Evolutionary conservation across 1,140 invertebrate species (phyloP).

Genomic region (Ptiloglossa arizonensis): DNA sequence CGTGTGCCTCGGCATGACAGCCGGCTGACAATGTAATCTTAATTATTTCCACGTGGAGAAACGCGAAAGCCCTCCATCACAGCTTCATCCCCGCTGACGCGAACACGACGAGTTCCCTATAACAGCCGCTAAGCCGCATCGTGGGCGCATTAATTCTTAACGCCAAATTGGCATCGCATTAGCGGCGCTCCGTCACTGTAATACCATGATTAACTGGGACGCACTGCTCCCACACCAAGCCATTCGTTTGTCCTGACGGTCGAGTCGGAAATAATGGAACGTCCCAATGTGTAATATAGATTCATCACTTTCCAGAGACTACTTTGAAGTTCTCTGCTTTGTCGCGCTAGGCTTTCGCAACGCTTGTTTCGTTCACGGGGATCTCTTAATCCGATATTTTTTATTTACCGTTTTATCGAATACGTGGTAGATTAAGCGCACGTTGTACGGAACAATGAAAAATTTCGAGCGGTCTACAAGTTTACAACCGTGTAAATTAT

Average conservation of each 20-base stretch:
- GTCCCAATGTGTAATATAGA: conserved; percentile 41
- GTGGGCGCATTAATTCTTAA: conserved; percentile 68
- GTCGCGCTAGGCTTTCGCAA: too few species aligned
- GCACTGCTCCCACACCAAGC: conserved; percentile 23
- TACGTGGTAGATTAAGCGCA: too few species aligned
- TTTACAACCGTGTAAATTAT: too few species aligned
- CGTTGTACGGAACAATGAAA: too few species aligned
- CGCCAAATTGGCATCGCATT: conserved; percentile 70
- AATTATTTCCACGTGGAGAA: conserved; percentile 31
- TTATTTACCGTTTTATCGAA: too few species aligned
- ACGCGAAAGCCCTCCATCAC: conserved; percentile 31
- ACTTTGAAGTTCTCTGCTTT: neutral
- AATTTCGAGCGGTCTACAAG: too few species aligned
- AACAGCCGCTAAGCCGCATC: conserved; percentile 45
- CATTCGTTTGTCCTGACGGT: conserved; percentile 51
- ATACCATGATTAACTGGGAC: conserved; percentile 66
- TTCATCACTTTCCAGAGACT: conserved; percentile 36
- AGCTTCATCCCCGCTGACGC: conserved; percentile 54
- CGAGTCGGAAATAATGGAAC: conserved; percentile 55
- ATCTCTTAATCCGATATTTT: too few species aligned
- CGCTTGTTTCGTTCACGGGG: too few species aligned
- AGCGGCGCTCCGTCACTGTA: conserved; percentile 64
- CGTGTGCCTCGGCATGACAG: neutral
- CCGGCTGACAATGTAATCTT: conserved; percentile 35
- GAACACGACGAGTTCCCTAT: conserved; percentile 44